These are phyloP conservation scores for Unio pictorum DNA, from an alignment of 2,888 invertebrate genomes.

Conservation along the genomic window DNA sequence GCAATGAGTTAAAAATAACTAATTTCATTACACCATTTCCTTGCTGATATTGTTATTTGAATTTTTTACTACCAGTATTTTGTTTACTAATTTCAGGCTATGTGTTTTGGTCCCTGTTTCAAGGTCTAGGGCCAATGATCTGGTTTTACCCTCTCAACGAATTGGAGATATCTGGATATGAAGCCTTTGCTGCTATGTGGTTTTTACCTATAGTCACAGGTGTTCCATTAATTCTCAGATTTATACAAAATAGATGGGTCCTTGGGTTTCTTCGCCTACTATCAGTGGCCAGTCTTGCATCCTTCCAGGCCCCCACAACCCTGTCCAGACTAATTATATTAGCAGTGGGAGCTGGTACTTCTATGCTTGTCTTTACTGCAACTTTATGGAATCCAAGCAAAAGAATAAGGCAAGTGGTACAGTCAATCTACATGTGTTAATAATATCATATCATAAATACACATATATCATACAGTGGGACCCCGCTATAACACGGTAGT, in stretches of 20 bases:
- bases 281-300: slow-evolving; percentile 57
- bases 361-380: slow-evolving; percentile 63
- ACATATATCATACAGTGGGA: too few relatives aligned
- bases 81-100: slow-evolving; percentile 56
- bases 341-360: slow-evolving; percentile 60
- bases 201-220: slow-evolving; percentile 59
- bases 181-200: slow-evolving; percentile 65
- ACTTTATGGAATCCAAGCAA: slow-evolving; percentile 57
- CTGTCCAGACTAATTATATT: slow-evolving; percentile 62
- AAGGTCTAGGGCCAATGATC: slow-evolving; percentile 70
- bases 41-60: too few relatives aligned
- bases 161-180: slow-evolving; percentile 71
- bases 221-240: slow-evolving; percentile 36
- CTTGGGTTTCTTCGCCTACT: slow-evolving; percentile 55
- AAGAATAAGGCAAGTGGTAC: slow-evolving; percentile 51
- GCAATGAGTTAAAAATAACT: too few relatives aligned
- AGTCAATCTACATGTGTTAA: background rate
- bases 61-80: too few relatives aligned
- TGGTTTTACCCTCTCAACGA: slow-evolving; percentile 73
- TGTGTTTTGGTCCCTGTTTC: slow-evolving; percentile 70
- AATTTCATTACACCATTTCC: too few relatives aligned
- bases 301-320: slow-evolving; percentile 68
- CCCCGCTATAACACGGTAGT: too few relatives aligned
- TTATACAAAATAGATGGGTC: slow-evolving; percentile 51
- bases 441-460: too few relatives aligned